Evolutionary conservation across 2,888 invertebrate species (phyloP), one percentile per base, ranked within the genome.

Genomic region (Cephalotes varians): DNA sequence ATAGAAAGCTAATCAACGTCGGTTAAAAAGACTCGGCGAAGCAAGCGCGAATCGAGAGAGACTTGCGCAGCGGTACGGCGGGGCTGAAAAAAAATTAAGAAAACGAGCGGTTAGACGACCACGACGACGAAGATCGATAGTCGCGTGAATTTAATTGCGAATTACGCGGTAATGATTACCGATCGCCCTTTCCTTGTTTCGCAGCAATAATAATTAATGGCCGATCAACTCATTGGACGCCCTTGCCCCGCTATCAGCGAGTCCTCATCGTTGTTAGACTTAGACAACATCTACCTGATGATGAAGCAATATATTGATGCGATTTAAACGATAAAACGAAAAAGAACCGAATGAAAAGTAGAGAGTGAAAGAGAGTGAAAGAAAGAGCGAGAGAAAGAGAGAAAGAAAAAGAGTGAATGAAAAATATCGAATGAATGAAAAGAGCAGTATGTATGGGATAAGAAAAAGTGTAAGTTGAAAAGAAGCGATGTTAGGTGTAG

Each of bases 261-360:
- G 86, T 85, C 83, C 77, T 72, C 84, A 67, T 85, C 83, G 88
- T 88, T 83, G 88, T 88, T 93, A 93, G 91, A 87, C 88, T 92
- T 93, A 93, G 90, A 90, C 86, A 92, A 92, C 86, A 91, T 93
- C 90, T 93, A 93, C 93, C 94, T 94, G 93, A 94, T 91, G 90
- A 93, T 90, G 90, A 94, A 94, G 94, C 94, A 94, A 93, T 93
- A 93, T 91, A 93, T 91, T 88, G 89, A 91, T 86, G 90, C 90
- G 91, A 90, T 92, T 90, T 88, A 87, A n/a, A n/a, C n/a, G n/a
- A n/a, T 87, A 82, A 84, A 81, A 85, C 76, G 51, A 40, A 58
- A 56, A 56, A 69, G 60, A 80, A 49, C 21, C 25, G 56, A 34
- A 34, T 49, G 60, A 69, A 28, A 49, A 49, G 9, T 25, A 47